Conservation (phyloP, 1,140 invertebrate species). For the Drosophila erecta region DNA sequence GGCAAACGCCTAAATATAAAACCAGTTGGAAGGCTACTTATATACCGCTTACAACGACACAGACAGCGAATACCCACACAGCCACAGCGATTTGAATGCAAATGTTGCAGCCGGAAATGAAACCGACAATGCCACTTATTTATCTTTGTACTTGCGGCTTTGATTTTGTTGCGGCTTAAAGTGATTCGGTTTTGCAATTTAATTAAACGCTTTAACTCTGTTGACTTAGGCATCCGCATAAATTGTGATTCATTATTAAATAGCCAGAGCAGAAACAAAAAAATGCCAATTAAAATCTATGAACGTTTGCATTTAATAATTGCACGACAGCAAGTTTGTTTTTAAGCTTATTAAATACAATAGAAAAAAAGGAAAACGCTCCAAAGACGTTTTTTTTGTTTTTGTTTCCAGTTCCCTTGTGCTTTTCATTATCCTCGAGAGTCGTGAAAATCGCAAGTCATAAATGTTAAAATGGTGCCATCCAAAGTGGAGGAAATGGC, state of each 20-base stretch:
- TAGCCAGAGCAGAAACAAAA: constrained; percentile 49
- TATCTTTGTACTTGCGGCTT: constrained; percentile 82
- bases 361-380: constrained; percentile 18
- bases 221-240: constrained; percentile 75
- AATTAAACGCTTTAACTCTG: constrained; percentile 79
- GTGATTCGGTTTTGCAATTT: constrained; percentile 53
- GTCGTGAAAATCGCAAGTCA: constrained; percentile 52
- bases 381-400: constrained; percentile 7
- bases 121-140: constrained; percentile 83
- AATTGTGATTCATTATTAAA: constrained; percentile 81
- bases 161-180: constrained; percentile 79
- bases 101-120: constrained; percentile 81
- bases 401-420: not conserved
- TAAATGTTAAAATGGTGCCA: constrained; percentile 52
- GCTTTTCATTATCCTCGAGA: constrained; percentile 23
- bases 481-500: constrained; percentile 21
- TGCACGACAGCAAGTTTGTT: constrained; percentile 57
- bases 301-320: constrained; percentile 76
- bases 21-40: constrained; percentile 78
- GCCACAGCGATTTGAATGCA: constrained; percentile 70
- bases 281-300: constrained; percentile 74
- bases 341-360: constrained; percentile 49
- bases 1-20: constrained; percentile 75
- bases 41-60: constrained; percentile 68
- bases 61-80: constrained; percentile 7